A percentile compares a stretch with the other conserved stretches of the same genome.
These are phyloP conservation scores for Chaitophorus viminalis DNA, from an alignment of 2,888 invertebrate species.

Conservation along the genomic window DNA sequence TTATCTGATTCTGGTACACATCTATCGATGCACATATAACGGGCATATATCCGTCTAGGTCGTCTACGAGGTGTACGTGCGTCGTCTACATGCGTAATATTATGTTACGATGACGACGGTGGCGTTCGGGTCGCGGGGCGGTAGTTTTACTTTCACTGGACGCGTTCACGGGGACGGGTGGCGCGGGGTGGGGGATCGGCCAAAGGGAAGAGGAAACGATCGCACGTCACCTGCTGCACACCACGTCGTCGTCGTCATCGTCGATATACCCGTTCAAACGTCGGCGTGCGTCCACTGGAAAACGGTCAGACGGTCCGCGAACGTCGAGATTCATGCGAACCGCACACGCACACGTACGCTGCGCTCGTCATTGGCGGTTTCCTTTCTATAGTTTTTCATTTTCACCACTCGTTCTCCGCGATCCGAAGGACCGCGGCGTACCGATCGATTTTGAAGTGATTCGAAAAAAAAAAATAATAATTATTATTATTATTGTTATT, in stretches of 20 bases:
- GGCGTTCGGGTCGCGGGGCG: conserved; percentile 8
- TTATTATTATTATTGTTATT: too few species aligned
- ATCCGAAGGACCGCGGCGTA: too few species aligned
- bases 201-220: conserved; percentile 49
- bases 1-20: neutral
- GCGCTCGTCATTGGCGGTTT: neutral
- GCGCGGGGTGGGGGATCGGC: conserved; percentile 12
- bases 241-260: neutral
- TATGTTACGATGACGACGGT: neutral
- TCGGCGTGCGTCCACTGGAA: conserved; percentile 38
- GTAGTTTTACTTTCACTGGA: conserved; percentile 49
- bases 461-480: too few species aligned
- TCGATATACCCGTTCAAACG: conserved; percentile 52
- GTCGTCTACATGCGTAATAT: neutral
- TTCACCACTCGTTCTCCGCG: neutral
- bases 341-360: neutral
- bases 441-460: too few species aligned
- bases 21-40: neutral
- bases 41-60: neutral
- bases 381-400: neutral
- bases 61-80: neutral
- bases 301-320: conserved; percentile 18
- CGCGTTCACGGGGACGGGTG: neutral
- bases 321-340: neutral
- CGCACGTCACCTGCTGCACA: neutral